These are phyloP conservation scores for Fregetta grallaria DNA, from an alignment of 2,113 vertebrate genomes.

Conservation along the genomic window DNA sequence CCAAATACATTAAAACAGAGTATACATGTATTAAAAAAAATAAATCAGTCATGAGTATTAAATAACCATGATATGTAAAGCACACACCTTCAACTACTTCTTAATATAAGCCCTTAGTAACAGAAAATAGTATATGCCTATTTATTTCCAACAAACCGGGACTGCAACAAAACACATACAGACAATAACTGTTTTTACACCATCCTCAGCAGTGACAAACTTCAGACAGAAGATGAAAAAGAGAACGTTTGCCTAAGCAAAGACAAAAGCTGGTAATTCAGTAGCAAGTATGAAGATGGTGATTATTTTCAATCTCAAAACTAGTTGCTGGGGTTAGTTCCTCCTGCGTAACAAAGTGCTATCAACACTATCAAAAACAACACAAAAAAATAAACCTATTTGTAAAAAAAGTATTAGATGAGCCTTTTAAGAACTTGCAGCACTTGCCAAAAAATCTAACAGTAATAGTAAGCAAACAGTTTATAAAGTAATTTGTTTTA, in stretches of 20 bases:
- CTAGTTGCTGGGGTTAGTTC: not conserved
- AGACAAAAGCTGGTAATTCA: not conserved
- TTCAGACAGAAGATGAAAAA: not conserved
- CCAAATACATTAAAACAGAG: not conserved
- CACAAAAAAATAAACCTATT: not conserved
- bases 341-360: not conserved
- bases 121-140: not conserved
- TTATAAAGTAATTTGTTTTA: not conserved
- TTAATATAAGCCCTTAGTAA: not conserved
- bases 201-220: not conserved
- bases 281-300: not conserved
- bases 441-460: not conserved
- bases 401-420: not conserved
- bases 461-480: not conserved
- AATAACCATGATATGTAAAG: not conserved
- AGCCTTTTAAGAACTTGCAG: not conserved
- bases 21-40: no score
- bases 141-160: not conserved
- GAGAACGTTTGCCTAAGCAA: not conserved
- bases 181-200: not conserved
- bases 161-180: not conserved
- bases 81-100: not conserved
- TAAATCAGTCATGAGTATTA: not conserved
- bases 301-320: not conserved
- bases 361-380: not conserved